Base-by-base conservation (phyloP, 2,113 vertebrate genomes). In the Microtus ochrogaster region DNA sequence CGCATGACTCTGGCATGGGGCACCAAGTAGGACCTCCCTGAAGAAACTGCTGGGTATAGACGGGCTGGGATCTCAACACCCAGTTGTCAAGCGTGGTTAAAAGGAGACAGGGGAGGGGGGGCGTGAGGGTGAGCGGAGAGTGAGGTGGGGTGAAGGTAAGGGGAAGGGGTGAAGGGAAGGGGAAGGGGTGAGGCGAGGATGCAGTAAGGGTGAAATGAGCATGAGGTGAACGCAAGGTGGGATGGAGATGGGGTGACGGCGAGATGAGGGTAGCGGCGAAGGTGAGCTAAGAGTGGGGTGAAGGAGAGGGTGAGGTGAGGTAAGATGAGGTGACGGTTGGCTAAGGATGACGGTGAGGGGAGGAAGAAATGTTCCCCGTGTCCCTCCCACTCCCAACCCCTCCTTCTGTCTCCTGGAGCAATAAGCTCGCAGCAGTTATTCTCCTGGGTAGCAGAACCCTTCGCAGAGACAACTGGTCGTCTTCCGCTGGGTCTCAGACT, bases 241-340 rank as follows among this genome's bases (percentile, higher is more conserved):
- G 28, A 41, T 33, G 41, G 36, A 9, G 36, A 8, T 30, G 26
- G 3, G 16, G 26, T 11, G 58, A 58, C 19, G 19, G 58, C 58
- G 0, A 22, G 0, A 0, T 3, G 9, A 14, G 8, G 36, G 76
- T 49, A 28, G 36, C 1, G 49, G 19, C 1, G 22, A 3, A 3
- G 44, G 7, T 33, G 11, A 39, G 5, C 58, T 58, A 7, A 74
- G 72, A 41, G 30, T 14, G 74, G 28, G 24, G 73, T 81, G 19
- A 19, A 52, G 77, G 30, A 33, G 47, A 79, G 30, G 3, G 4
- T 24, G 36, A 58, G 33, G n/a, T 82, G 36, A 82, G 82, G 6
- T n/a, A 22, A 55, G 28, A 33, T 12, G 16, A 84, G 78, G 44
- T 41, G 21, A 33, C 4, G 4, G 33, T 58, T 33, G 10, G 78